Evolutionary conservation across 2,888 invertebrate species (phyloP), one percentile per base, ranked within the genome.

Genomic region (Boloria selene): DNA sequence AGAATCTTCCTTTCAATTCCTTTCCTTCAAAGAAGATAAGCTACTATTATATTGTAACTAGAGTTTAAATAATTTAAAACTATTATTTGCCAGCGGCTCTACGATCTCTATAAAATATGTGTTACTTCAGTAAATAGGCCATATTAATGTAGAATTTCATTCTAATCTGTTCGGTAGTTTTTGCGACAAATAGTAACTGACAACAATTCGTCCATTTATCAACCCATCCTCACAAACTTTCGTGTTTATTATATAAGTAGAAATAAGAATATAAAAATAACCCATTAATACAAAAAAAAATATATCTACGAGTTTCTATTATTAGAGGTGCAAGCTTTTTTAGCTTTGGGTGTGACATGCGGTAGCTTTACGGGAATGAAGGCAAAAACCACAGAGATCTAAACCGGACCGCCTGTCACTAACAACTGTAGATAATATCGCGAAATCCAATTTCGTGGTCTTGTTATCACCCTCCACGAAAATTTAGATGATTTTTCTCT

Each of bases 381-480:
- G 72, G 77, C 76, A 73, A 78, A 81, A 81, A 78, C 79, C 76
- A 69, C 72, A 70, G 75, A 74, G 73, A 73, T 70, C 72, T 71
- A 68, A 72, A 69, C 67, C 69, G 72, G 70, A 73, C 70, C 71
- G 72, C 73, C 73, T 81, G 81, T 79, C 79, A 80, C 78, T 78
- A 79, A 73, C 76, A 75, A 79, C 75, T 78, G 77, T 76, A 88
- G 91, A 92, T 92, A 88, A 86, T 87, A 92, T 92, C 91, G 87
- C 80, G 77, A 84, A 92, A 92, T 90, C 90, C 91, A 92, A 92
- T 92, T 91, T 90, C 87, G 90, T 85, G 88, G 90, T 89, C 90
- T 88, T 86, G 87, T 88, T 90, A 90, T 91, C 90, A 87, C 80
- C 73, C 77, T 79, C 76, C 74, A 79, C 81, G 86, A 84, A 85